Percentiles rank a stretch among this genome's conserved stretches.
Conservation (phyloP, 2,113 vertebrate genomes). For the Merops nubicus region DNA sequence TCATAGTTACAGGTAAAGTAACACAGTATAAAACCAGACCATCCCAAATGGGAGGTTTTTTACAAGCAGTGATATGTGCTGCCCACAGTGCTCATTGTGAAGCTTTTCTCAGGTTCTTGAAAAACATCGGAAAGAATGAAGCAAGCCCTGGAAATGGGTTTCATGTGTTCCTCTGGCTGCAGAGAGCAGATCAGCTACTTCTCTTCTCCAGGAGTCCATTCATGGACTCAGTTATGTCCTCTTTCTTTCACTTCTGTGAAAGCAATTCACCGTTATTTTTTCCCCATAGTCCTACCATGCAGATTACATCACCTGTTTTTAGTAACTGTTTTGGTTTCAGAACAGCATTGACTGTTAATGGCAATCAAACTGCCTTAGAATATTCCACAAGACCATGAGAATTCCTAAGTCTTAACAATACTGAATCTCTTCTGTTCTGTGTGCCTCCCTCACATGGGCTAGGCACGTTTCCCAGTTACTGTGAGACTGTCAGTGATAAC, state of each 20-base stretch:
- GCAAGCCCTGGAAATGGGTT: background rate
- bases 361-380: background rate
- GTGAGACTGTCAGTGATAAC: background rate
- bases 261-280: background rate
- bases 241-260: background rate
- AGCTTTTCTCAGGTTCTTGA: background rate
- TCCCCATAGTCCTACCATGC: background rate
- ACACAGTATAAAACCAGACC: background rate
- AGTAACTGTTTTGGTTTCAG: background rate
- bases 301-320: background rate
- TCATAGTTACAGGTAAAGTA: background rate
- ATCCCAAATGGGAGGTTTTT: background rate
- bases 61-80: background rate
- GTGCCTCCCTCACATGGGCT: background rate
- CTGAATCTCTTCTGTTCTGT: background rate
- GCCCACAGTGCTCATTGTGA: background rate
- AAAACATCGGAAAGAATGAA: background rate
- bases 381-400: background rate
- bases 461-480: background rate
- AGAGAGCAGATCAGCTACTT: background rate
- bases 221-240: background rate
- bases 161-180: background rate
- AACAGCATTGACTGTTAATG: background rate
- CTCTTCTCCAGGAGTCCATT: background rate
- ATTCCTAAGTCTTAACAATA: accelerated